Percentiles rank a stretch among this genome's conserved stretches.
phyloP scores from a whole-genome alignment of 2,888 invertebrate species.

The Allolobophora icterica region DNA sequence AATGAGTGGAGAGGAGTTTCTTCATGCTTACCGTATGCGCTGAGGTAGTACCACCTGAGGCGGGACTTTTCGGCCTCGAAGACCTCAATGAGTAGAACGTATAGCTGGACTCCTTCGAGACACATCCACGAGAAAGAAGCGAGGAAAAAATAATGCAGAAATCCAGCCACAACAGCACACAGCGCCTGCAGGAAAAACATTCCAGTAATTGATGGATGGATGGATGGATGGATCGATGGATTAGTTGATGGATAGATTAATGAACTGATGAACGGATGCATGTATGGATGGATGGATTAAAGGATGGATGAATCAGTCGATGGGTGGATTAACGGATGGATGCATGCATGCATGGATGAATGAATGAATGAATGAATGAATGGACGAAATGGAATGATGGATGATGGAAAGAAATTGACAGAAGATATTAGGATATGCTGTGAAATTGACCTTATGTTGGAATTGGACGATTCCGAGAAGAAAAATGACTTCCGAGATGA shows the following conservation, averaged over 20 bases:
- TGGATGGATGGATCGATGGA: not conserved
- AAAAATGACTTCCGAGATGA: conserved; percentile 89
- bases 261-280: not conserved
- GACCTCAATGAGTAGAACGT: conserved; percentile 91
- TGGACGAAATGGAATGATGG: too few relatives aligned
- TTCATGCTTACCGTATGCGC: conserved; percentile 78
- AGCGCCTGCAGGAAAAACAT: conserved; percentile 62
- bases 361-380: too few relatives aligned
- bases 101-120: conserved; percentile 92
- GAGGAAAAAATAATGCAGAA: conserved; percentile 80
- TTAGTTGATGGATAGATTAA: not conserved
- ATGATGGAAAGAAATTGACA: too few relatives aligned
- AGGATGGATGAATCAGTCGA: too few relatives aligned
- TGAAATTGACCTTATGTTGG: not conserved
- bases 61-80: conserved; percentile 89
- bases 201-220: too few relatives aligned
- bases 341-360: too few relatives aligned
- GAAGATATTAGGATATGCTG: too few relatives aligned
- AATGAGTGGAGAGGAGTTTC: not conserved
- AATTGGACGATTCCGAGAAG: conserved; percentile 76
- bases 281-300: too few relatives aligned
- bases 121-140: conserved; percentile 96
- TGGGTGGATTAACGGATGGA: too few relatives aligned
- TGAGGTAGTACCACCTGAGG: conserved; percentile 85
- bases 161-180: conserved; percentile 86